Conservation (phyloP, 2,888 invertebrate genomes). For the Apodemia zela region DNA sequence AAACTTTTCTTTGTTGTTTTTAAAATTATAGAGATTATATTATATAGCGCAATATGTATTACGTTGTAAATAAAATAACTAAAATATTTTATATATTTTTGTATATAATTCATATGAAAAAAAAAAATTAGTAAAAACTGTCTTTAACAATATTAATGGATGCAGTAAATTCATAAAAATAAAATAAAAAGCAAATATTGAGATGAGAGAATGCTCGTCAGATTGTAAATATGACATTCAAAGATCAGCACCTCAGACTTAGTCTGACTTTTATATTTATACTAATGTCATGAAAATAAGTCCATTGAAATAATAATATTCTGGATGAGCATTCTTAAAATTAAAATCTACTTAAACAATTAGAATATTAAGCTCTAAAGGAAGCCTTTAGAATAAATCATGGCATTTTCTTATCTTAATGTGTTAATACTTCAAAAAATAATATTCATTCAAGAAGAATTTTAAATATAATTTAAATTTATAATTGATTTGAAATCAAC, state of each 20-base stretch:
- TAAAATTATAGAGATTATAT: too few relatives aligned
- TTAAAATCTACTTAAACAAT: conserved; percentile 6
- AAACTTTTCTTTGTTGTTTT: too few relatives aligned
- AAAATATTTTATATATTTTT: conserved; percentile 33
- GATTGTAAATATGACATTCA: conserved; percentile 34
- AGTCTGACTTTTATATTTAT: conserved; percentile 26
- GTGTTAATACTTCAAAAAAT: conserved; percentile 62
- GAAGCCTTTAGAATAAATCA: conserved; percentile 6
- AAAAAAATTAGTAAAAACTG: conserved; percentile 68
- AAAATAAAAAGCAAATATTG: conserved; percentile 46
- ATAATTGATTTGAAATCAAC: conserved; percentile 24
- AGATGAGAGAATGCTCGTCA: conserved; percentile 44
- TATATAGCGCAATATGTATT: too few relatives aligned
- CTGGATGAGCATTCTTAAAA: conserved; percentile 33
- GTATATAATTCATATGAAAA: conserved; percentile 74
- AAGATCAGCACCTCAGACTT: conserved; percentile 38
- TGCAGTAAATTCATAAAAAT: conserved; percentile 54
- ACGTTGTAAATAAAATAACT: conserved; percentile 32
- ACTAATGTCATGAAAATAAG: conserved; percentile 37
- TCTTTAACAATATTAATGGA: conserved; percentile 67
- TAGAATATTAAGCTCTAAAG: conserved; percentile 11
- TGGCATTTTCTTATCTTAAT: conserved; percentile 15
- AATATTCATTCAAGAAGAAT: conserved; percentile 49
- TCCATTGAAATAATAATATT: conserved; percentile 21
- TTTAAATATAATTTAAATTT: conserved; percentile 15